Evolutionary conservation across 35 echinoderm and acorn worm genomes (phyloP).

Genomic region (Patiria miniata): DNA sequence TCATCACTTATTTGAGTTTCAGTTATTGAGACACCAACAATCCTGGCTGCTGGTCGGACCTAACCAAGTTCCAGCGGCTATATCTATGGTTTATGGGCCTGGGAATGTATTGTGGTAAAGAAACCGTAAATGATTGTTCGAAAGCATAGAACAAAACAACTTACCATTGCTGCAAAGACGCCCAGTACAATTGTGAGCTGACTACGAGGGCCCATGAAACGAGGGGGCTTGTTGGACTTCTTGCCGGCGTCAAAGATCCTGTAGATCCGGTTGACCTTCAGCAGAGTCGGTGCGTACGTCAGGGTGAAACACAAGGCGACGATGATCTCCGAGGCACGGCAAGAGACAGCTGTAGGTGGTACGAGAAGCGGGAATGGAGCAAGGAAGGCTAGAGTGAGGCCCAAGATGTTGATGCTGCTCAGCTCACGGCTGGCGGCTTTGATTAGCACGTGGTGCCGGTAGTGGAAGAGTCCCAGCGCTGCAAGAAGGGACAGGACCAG

Average conservation of each 20-base stretch:
- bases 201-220: neutral
- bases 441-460: conserved; percentile 1
- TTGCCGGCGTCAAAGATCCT: conserved; percentile 41
- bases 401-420: conserved; percentile 35
- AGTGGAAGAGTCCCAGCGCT: neutral
- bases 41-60: too few species aligned
- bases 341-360: neutral
- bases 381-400: neutral
- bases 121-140: too few species aligned
- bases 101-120: too few species aligned
- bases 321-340: neutral
- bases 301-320: conserved; percentile 5
- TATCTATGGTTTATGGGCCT: too few species aligned
- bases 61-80: too few species aligned
- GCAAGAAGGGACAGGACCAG: neutral
- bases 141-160: too few species aligned
- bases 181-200: neutral
- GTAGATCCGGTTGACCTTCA: conserved; percentile 50
- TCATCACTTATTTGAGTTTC: too few species aligned
- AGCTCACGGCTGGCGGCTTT: conserved; percentile 49
- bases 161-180: conserved; percentile 7
- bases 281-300: conserved; percentile 23
- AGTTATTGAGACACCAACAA: too few species aligned
- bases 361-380: neutral
- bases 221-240: conserved; percentile 26